A percentile compares a stretch with the other conserved stretches of the same genome.
Evolutionary conservation across 2,888 invertebrate species (phyloP).

Genomic region (Harpalus rubripes): DNA sequence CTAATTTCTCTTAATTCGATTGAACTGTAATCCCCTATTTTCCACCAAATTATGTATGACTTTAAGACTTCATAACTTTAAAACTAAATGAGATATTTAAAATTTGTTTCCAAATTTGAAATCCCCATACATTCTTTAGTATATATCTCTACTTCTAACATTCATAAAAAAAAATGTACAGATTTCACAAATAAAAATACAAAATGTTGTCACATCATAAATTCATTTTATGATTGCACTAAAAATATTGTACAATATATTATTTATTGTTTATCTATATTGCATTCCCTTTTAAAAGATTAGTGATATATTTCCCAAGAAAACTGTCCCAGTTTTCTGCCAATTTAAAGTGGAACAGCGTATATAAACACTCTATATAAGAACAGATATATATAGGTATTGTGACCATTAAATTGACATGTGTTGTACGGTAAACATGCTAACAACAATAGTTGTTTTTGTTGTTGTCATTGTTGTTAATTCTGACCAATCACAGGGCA

Average conservation of each 20-base stretch:
- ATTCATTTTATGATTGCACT: background rate
- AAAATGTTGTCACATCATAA: no score
- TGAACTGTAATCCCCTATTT: no score
- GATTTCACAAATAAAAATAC: no score
- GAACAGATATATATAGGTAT: constrained; percentile 39
- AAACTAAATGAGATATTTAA: no score
- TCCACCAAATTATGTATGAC: no score
- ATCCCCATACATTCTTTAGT: no score
- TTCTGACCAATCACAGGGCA: background rate
- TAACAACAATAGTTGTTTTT: constrained; percentile 1
- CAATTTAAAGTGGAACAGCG: background rate
- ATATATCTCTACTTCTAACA: no score
- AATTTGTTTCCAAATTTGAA: no score
- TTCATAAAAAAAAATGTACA: no score
- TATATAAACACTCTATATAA: background rate
- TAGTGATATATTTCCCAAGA: background rate
- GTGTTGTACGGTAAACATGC: constrained; percentile 51
- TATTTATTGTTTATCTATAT: background rate
- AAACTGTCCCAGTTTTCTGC: constrained; percentile 4
- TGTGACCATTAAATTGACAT: constrained; percentile 57
- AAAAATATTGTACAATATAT: background rate
- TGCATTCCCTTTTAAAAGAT: background rate
- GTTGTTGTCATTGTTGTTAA: constrained; percentile 18
- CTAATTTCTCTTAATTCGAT: no score
- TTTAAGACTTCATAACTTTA: no score